phyloP scores from a whole-genome alignment of 2,888 invertebrate genomes.

The Cerastis leucographa region DNA sequence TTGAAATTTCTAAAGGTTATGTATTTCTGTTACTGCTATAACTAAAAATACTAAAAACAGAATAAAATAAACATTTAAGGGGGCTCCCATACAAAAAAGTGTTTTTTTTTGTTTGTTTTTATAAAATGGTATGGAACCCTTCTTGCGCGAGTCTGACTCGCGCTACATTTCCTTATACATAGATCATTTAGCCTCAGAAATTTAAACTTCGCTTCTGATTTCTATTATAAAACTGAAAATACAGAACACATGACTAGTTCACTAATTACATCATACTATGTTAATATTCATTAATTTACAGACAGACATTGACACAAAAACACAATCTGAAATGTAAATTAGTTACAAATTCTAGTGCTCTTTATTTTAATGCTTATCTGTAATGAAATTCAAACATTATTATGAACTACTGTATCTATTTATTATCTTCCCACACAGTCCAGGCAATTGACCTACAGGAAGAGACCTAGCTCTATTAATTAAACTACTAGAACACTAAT shows the following conservation, averaged over 20 bases:
- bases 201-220: not conserved
- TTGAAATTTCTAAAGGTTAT: no score
- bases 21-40: no score
- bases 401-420: slow-evolving; percentile 10
- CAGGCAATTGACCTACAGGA: slow-evolving; percentile 47
- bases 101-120: no score
- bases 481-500: slow-evolving; percentile 24
- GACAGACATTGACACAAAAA: slow-evolving; percentile 51
- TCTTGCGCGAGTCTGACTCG: no score
- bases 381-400: slow-evolving; percentile 36
- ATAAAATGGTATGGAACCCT: no score
- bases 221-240: not conserved
- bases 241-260: not conserved
- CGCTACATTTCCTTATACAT: not conserved
- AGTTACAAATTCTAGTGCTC: slow-evolving; percentile 46
- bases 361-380: slow-evolving; percentile 41
- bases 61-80: no score
- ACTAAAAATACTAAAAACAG: no score
- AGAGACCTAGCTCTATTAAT: slow-evolving; percentile 31
- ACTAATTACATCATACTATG: slow-evolving; percentile 27
- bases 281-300: slow-evolving; percentile 36
- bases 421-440: slow-evolving; percentile 40
- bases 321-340: slow-evolving; percentile 43
- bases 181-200: not conserved
- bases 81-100: no score